phyloP scores from a whole-genome alignment of 2,888 invertebrate species.

The Andricus curvator region DNA sequence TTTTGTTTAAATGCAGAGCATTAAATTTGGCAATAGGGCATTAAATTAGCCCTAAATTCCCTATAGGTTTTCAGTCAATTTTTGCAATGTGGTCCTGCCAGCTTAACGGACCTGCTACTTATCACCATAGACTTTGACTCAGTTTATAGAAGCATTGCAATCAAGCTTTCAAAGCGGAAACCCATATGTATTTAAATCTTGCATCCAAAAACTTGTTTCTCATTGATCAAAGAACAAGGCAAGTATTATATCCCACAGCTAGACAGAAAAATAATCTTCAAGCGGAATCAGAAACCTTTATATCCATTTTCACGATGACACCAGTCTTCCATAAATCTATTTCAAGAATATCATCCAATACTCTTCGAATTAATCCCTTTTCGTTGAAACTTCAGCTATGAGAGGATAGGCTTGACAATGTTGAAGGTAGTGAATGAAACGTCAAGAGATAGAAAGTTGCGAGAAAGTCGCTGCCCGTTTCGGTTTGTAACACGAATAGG shows the following conservation, averaged over 20 bases:
- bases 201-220: background rate
- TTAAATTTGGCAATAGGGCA: no score
- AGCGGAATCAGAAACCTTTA: background rate
- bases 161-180: slow-evolving; percentile 3
- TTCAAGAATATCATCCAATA: background rate
- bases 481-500: slow-evolving; percentile 57
- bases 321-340: background rate
- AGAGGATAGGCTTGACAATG: slow-evolving; percentile 48
- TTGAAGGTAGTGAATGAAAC: slow-evolving; percentile 65
- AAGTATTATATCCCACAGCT: background rate
- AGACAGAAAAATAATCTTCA: background rate
- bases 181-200: background rate
- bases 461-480: slow-evolving; percentile 67
- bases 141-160: slow-evolving; percentile 24
- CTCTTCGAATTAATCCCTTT: background rate
- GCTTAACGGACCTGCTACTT: no score
- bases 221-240: background rate
- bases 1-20: no score
- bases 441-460: slow-evolving; percentile 70
- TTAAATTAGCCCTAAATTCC: no score
- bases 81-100: no score
- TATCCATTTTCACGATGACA: background rate
- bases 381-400: background rate
- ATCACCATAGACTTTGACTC: slow-evolving; percentile 23
- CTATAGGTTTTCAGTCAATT: no score